A percentile compares a stretch with the other conserved stretches of the same genome.
These are phyloP conservation scores for Hermetia illucens DNA, from an alignment of 1,140 invertebrate genomes.

Conservation along the genomic window DNA sequence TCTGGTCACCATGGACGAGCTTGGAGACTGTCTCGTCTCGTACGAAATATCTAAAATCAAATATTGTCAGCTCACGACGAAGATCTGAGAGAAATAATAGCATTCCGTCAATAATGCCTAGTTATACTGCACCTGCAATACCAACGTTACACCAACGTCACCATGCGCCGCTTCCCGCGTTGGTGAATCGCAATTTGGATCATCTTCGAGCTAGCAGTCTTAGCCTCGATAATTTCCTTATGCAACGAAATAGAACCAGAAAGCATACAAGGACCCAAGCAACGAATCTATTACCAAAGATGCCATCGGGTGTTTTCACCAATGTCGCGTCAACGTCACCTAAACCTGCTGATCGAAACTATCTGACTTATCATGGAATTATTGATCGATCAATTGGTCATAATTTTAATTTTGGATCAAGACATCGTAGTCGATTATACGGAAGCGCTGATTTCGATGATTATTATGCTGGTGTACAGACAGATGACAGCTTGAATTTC, in stretches of 20 bases:
- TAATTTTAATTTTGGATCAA: no score
- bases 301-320: not conserved
- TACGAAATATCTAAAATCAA: not conserved
- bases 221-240: not conserved
- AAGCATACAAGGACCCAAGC: no score
- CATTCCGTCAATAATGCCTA: no score
- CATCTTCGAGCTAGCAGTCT: not conserved
- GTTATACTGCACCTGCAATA: no score
- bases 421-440: no score
- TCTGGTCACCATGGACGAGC: no score
- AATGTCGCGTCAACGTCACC: not conserved
- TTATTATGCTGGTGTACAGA: not conserved
- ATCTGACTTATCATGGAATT: not conserved
- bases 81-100: not conserved
- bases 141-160: no score
- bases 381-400: no score
- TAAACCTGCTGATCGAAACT: not conserved
- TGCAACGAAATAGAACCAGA: no score
- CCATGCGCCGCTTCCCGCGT: not conserved
- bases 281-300: not conserved
- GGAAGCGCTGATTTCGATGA: not conserved
- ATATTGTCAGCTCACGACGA: not conserved
- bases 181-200: not conserved
- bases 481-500: not conserved
- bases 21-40: not conserved